A percentile compares a stretch with the other conserved stretches of the same genome.
Evolutionary conservation across 2,888 invertebrate genomes (phyloP).

Genomic region (Euclidia mi): DNA sequence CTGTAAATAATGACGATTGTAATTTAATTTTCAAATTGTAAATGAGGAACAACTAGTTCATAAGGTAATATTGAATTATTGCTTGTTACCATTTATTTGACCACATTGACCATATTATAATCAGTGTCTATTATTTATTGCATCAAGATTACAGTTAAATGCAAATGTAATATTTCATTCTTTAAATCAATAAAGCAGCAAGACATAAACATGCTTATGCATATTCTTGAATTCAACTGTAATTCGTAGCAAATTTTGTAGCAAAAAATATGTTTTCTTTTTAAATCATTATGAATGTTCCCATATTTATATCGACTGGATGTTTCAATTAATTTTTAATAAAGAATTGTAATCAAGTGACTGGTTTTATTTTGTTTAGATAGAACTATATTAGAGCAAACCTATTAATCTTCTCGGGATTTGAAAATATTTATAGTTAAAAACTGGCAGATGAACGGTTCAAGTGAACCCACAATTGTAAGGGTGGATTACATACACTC

Average conservation of each 20-base stretch:
- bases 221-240: conserved; percentile 35
- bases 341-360: conserved; percentile 74
- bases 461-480: no score
- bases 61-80: conserved; percentile 67
- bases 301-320: conserved; percentile 71
- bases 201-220: background rate
- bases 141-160: conserved; percentile 29
- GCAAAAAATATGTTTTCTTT: conserved; percentile 28
- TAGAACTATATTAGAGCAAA: no score
- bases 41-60: conserved; percentile 86
- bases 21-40: conserved; percentile 74
- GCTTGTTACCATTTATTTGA: conserved; percentile 43
- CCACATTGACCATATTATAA: conserved; percentile 49
- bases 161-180: conserved; percentile 10
- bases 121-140: conserved; percentile 22
- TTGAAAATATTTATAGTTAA: no score
- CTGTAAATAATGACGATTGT: conserved; percentile 64
- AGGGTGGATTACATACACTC: no score
- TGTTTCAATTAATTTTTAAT: conserved; percentile 81
- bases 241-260: conserved; percentile 33
- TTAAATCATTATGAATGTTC: conserved; percentile 61
- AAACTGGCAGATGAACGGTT: no score
- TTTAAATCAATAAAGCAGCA: conserved; percentile 4
- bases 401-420: no score
- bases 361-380: no score